These are phyloP conservation scores for Tribolium madens DNA, from an alignment of 1,140 invertebrate genomes.

Conservation along the genomic window DNA sequence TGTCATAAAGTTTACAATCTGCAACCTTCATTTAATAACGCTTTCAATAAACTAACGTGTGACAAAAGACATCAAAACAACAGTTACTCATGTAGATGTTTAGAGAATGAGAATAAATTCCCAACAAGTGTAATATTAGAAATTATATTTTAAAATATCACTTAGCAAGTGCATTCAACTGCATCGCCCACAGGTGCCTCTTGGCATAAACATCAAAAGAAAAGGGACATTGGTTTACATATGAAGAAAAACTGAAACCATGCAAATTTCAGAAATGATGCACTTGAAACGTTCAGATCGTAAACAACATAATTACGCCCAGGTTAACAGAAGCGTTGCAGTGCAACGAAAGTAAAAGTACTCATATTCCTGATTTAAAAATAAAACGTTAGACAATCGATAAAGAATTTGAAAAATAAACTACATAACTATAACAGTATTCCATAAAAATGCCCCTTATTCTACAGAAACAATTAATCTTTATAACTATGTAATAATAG, in stretches of 20 bases:
- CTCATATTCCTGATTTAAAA: neutral
- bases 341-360: slow-evolving; percentile 10
- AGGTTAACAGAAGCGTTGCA: slow-evolving; percentile 26
- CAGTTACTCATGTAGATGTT: neutral
- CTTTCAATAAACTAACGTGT: neutral
- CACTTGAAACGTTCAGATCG: slow-evolving; percentile 6
- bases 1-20: slow-evolving; percentile 1
- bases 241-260: slow-evolving; percentile 25
- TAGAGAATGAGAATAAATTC: neutral
- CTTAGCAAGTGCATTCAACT: slow-evolving; percentile 45
- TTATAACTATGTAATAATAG: neutral
- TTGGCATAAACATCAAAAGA: slow-evolving; percentile 46
- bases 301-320: slow-evolving; percentile 28
- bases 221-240: slow-evolving; percentile 38
- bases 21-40: slow-evolving; percentile 8
- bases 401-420: neutral
- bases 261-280: slow-evolving; percentile 34
- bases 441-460: neutral
- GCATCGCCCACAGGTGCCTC: slow-evolving; percentile 42
- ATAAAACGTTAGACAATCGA: neutral
- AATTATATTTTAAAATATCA: slow-evolving; percentile 39
- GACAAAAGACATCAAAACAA: slow-evolving; percentile 30
- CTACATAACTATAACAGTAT: neutral
- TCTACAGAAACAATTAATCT: neutral
- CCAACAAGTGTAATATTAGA: slow-evolving; percentile 15